These are phyloP conservation scores for Lasioglossum albipes DNA, from an alignment of 1,140 invertebrate species.

Conservation along the genomic window DNA sequence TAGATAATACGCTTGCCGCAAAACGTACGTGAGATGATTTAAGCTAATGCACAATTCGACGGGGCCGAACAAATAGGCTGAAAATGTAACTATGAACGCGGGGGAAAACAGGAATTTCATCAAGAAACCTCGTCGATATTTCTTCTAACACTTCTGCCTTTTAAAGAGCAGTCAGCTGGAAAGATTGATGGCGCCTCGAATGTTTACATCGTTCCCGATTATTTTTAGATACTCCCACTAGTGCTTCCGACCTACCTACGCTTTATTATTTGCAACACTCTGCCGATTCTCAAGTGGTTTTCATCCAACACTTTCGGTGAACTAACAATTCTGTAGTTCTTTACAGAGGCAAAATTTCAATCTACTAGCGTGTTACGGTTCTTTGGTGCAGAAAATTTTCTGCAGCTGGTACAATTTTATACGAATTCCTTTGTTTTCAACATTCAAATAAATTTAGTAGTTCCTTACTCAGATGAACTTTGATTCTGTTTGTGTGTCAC, in stretches of 20 bases:
- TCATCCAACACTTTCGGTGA: background rate
- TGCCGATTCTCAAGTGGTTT: background rate
- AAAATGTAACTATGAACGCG: slow-evolving; percentile 33
- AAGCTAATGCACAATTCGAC: slow-evolving; percentile 54
- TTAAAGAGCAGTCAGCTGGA: slow-evolving; percentile 65
- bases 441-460: no score
- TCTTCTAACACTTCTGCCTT: slow-evolving; percentile 49
- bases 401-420: no score
- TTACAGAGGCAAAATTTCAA: no score
- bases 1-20: slow-evolving; percentile 54
- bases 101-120: slow-evolving; percentile 33
- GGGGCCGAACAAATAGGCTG: slow-evolving; percentile 26
- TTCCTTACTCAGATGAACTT: no score
- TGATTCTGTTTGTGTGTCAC: no score
- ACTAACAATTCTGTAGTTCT: background rate
- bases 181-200: slow-evolving; percentile 67
- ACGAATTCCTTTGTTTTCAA: no score
- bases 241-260: slow-evolving; percentile 9
- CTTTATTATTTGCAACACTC: background rate
- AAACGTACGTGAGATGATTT: slow-evolving; percentile 59
- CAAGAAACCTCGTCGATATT: slow-evolving; percentile 52
- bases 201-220: slow-evolving; percentile 61
- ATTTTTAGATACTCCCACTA: slow-evolving; percentile 56
- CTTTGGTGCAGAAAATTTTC: no score
- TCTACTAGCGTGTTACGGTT: no score